Conservation (phyloP, 2,797 vertebrate species). For the Muraenolepis orangiensis region DNA sequence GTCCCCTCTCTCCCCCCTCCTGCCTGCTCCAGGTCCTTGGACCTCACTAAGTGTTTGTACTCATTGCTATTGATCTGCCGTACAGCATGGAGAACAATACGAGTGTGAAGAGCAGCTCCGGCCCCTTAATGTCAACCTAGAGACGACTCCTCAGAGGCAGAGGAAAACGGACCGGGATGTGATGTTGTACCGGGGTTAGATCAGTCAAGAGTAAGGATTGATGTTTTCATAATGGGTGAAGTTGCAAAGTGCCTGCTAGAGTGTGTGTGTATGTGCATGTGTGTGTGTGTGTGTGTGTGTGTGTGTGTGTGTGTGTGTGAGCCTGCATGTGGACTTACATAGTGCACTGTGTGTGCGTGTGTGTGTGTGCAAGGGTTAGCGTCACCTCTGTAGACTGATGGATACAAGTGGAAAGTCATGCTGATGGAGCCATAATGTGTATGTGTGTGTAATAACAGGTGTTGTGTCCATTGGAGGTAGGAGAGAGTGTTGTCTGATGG, state of each 20-base stretch:
- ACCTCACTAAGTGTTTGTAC: constrained; percentile 29
- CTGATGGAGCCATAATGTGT: constrained; percentile 26
- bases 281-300: background rate
- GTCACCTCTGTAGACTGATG: constrained; percentile 21
- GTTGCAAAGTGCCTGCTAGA: constrained; percentile 11
- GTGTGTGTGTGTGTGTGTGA: background rate
- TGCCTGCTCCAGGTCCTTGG: background rate
- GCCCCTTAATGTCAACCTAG: constrained; percentile 23
- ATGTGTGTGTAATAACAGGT: constrained; percentile 51
- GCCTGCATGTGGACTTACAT: background rate
- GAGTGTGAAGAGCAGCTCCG: constrained; percentile 23
- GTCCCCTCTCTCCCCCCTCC: background rate
- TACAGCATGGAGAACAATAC: constrained; percentile 11
- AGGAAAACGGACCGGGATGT: constrained; percentile 26
- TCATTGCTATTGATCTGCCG: constrained; percentile 43
- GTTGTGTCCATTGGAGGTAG: constrained; percentile 37
- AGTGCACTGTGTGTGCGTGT: background rate
- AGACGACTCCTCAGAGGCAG: constrained; percentile 31
- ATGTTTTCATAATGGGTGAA: constrained; percentile 35
- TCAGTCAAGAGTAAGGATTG: constrained; percentile 30
- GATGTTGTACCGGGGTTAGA: constrained; percentile 26
- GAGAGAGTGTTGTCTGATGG: constrained; percentile 22
- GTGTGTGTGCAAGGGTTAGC: constrained; percentile 18
- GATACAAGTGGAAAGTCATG: constrained; percentile 58
- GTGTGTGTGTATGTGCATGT: constrained; percentile 13